A percentile compares a stretch with the other conserved stretches of the same genome.
These are phyloP conservation scores for Gobius niger DNA, from an alignment of 2,113 vertebrate species.

Conservation along the genomic window DNA sequence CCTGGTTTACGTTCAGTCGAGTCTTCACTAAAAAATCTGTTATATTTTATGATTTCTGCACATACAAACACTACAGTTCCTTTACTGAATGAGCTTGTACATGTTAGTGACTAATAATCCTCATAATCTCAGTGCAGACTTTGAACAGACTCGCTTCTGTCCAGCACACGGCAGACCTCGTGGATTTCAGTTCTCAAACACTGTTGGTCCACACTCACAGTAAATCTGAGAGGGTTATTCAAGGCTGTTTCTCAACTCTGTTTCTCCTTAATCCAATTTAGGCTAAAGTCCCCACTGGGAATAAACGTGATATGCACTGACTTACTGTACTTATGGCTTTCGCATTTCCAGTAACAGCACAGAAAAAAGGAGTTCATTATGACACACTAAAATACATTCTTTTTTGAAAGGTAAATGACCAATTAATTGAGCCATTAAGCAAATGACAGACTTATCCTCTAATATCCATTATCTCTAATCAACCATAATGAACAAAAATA, in stretches of 20 bases:
- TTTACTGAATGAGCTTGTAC: neutral
- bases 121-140: slow-evolving; percentile 36
- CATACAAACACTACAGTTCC: neutral
- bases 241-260: slow-evolving; percentile 34
- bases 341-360: slow-evolving; percentile 31
- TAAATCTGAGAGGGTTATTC: slow-evolving; percentile 45
- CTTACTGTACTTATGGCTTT: slow-evolving; percentile 26
- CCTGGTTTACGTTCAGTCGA: no score
- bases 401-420: neutral
- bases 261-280: slow-evolving; percentile 44
- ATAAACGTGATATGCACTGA: slow-evolving; percentile 27
- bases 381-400: slow-evolving; percentile 37
- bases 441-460: no score
- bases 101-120: neutral
- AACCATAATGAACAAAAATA: no score
- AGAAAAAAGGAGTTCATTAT: slow-evolving; percentile 36
- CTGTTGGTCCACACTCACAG: slow-evolving; percentile 34
- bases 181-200: slow-evolving; percentile 48
- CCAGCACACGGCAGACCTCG: slow-evolving; percentile 41
- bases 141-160: slow-evolving; percentile 37
- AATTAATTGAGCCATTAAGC: no score
- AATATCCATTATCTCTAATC: no score
- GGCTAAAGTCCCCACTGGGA: slow-evolving; percentile 20
- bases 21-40: no score
- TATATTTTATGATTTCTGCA: neutral